Conservation (phyloP, 92 coral and sea anemone genomes). For the Bergia puertoricense region DNA sequence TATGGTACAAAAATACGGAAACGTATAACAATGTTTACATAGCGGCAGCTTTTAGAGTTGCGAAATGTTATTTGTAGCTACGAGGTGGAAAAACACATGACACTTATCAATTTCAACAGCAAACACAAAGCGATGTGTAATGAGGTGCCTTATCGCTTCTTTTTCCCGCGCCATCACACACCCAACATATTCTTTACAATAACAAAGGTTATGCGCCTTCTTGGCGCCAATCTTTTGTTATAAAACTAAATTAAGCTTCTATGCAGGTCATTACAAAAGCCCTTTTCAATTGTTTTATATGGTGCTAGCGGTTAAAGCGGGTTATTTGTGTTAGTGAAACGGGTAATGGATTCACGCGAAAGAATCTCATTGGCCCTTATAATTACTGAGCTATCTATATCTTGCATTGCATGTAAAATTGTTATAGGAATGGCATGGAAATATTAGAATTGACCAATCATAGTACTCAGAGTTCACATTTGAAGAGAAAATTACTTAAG, state of each 20-base stretch:
- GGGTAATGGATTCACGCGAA: slow-evolving; percentile 37
- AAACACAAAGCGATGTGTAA: slow-evolving; percentile 26
- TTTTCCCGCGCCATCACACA: slow-evolving; percentile 9
- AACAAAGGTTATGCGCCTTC: slow-evolving; percentile 13
- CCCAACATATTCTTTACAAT: slow-evolving; percentile 37
- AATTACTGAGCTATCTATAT: slow-evolving; percentile 3
- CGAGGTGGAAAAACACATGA: slow-evolving; percentile 5
- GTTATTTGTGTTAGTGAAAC: slow-evolving; percentile 47
- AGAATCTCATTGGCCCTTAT: slow-evolving; percentile 27
- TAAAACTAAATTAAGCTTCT: slow-evolving; percentile 32
- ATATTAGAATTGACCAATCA: slow-evolving; percentile 5
- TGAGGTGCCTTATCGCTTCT: neutral
- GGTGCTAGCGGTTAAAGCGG: slow-evolving; percentile 43
- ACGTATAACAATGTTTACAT: neutral
- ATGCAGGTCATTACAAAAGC: slow-evolving; percentile 39
- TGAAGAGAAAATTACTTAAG: neutral
- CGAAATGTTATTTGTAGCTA: neutral
- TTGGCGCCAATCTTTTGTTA: slow-evolving; percentile 42
- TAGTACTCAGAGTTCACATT: neutral
- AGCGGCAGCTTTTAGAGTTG: slow-evolving; percentile 23
- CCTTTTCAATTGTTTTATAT: slow-evolving; percentile 45
- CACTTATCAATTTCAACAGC: slow-evolving; percentile 4
- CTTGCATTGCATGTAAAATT: slow-evolving; percentile 10
- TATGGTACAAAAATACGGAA: neutral
- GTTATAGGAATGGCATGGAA: neutral